Conservation (phyloP, 30 jellyfish, hydroid and myxozoan species). For the Morbakka virulenta region DNA sequence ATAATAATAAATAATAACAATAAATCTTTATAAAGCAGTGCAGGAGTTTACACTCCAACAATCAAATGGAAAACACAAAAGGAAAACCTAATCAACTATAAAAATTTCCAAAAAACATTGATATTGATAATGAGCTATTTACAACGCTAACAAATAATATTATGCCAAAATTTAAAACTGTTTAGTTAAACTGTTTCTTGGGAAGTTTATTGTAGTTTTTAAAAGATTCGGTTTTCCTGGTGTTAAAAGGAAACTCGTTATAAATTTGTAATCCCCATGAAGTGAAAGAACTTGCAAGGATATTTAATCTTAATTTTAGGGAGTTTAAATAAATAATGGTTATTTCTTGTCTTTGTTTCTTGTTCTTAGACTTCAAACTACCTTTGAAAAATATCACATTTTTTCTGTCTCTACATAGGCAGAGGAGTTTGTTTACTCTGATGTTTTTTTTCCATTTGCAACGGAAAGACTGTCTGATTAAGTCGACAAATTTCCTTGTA, state of each 20-base stretch:
- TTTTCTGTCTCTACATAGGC: conserved; percentile 13
- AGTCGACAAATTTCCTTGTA: conserved; percentile 10
- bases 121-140: not conserved
- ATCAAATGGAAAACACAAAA: too few relatives aligned
- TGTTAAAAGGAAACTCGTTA: conserved; percentile 29
- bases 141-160: not conserved
- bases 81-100: too few relatives aligned
- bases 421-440: not conserved
- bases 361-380: conserved; percentile 38
- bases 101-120: too few relatives aligned
- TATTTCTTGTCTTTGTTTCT: conserved; percentile 37
- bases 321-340: conserved; percentile 24
- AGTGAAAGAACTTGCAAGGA: conserved; percentile 16
- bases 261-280: conserved; percentile 28
- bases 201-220: not conserved
- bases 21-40: too few relatives aligned
- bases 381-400: conserved; percentile 26
- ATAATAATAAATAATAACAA: not conserved
- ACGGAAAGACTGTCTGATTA: conserved; percentile 1
- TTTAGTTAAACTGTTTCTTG: not conserved
- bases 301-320: too few relatives aligned
- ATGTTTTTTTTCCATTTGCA: not conserved
- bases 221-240: not conserved
- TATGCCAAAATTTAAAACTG: not conserved
- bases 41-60: conserved; percentile 4